Evolutionary conservation across 2,113 vertebrate species (phyloP).

Genomic region (Thermophis baileyi): DNA sequence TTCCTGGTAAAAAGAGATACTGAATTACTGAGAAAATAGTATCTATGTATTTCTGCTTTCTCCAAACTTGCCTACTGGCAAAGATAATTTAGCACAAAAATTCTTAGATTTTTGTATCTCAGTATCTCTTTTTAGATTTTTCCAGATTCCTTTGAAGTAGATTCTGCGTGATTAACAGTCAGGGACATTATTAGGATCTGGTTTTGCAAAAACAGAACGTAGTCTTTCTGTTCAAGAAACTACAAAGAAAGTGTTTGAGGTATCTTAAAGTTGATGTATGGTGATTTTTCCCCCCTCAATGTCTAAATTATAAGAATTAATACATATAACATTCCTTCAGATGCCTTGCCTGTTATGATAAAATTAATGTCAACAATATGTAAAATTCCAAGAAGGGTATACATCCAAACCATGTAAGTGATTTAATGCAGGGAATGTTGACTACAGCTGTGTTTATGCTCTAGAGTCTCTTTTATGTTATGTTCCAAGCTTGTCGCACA

Average conservation of each 20-base stretch:
- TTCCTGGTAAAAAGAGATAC: neutral
- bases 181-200: neutral
- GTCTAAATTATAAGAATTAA: neutral
- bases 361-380: too few relatives aligned
- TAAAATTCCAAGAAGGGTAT: neutral
- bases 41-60: neutral
- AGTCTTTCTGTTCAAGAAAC: neutral
- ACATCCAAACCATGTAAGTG: neutral
- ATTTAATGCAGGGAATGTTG: neutral
- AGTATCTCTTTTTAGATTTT: too few relatives aligned
- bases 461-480: conserved; percentile 4
- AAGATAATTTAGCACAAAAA: neutral
- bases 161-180: neutral
- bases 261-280: neutral
- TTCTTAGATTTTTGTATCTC: neutral
- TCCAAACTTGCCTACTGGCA: neutral
- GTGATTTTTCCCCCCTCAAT: neutral
- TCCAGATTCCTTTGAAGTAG: neutral
- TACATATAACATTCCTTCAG: neutral
- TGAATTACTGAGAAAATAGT: neutral
- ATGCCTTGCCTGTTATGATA: neutral
- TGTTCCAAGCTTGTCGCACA: neutral
- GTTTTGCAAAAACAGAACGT: neutral
- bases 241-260: neutral
- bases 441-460: conserved; percentile 15